Conservation (phyloP, 2,113 vertebrate species). For the Tragelaphus scriptus region DNA sequence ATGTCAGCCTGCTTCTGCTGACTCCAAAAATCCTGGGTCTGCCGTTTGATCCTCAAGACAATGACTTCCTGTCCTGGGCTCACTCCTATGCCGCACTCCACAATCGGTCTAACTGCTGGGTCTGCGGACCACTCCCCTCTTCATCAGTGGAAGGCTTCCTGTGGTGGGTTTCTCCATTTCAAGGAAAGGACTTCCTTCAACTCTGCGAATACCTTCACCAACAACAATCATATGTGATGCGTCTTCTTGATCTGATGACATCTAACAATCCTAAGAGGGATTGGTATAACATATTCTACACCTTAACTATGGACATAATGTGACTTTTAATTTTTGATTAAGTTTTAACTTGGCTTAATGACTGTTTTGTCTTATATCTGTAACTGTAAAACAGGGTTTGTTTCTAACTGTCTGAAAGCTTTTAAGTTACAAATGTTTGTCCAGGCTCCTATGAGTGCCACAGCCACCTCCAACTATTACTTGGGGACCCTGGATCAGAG, state of each 20-base stretch:
- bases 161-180: not conserved
- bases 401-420: not conserved
- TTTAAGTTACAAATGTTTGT: not conserved
- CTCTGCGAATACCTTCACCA: not conserved
- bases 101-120: not conserved
- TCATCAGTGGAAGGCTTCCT: not conserved
- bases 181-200: not conserved
- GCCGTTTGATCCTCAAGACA: not conserved
- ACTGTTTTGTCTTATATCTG: not conserved
- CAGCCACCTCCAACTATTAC: not conserved
- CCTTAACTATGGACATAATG: not conserved
- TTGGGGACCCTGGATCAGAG: not conserved
- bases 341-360: not conserved
- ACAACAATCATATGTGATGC: not conserved
- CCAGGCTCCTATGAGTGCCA: not conserved
- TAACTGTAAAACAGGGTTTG: not conserved
- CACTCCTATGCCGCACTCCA: not conserved
- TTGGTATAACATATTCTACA: not conserved
- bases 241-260: not conserved
- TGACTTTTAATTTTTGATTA: not conserved
- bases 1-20: not conserved
- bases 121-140: not conserved
- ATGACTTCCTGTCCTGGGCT: not conserved
- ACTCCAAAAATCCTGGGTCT: not conserved
- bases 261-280: not conserved